Percentiles rank a stretch among this genome's conserved stretches.
phyloP scores from a whole-genome alignment of 2,113 vertebrate species.

The Clarias macrocephalus region DNA sequence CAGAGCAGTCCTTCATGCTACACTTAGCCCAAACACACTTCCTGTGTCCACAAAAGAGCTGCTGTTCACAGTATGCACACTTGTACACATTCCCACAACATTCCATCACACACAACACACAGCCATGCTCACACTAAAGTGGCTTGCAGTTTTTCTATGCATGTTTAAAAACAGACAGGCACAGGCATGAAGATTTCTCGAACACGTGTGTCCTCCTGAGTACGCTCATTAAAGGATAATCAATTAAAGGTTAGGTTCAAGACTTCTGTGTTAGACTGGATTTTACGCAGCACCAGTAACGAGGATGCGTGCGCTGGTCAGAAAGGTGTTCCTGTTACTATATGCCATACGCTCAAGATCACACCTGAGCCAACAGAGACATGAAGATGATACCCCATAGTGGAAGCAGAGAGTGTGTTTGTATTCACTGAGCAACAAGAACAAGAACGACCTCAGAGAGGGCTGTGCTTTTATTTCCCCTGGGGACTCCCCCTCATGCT shows the following conservation, averaged over 20 bases:
- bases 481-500: conserved; percentile 16
- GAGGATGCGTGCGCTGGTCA: background rate
- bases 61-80: conserved; percentile 61
- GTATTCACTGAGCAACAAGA: conserved; percentile 43
- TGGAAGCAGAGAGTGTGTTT: conserved; percentile 29
- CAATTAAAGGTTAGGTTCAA: background rate
- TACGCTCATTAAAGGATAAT: conserved; percentile 31
- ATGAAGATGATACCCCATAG: conserved; percentile 41
- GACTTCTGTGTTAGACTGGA: background rate
- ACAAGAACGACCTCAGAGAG: conserved; percentile 22
- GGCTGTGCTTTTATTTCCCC: conserved; percentile 42
- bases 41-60: conserved; percentile 70
- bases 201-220: conserved; percentile 22
- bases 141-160: background rate
- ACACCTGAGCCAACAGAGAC: conserved; percentile 30
- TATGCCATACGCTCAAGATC: background rate
- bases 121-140: conserved; percentile 25
- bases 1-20: conserved; percentile 16
- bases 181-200: background rate
- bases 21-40: conserved; percentile 58
- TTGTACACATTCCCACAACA: conserved; percentile 20
- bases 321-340: background rate
- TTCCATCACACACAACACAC: conserved; percentile 3
- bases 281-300: background rate
- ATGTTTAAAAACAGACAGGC: conserved; percentile 7